Evolutionary conservation across 1,140 invertebrate species (phyloP), one percentile per base, ranked within the genome.

Genomic region (Meloidogyne chitwoodi): DNA sequence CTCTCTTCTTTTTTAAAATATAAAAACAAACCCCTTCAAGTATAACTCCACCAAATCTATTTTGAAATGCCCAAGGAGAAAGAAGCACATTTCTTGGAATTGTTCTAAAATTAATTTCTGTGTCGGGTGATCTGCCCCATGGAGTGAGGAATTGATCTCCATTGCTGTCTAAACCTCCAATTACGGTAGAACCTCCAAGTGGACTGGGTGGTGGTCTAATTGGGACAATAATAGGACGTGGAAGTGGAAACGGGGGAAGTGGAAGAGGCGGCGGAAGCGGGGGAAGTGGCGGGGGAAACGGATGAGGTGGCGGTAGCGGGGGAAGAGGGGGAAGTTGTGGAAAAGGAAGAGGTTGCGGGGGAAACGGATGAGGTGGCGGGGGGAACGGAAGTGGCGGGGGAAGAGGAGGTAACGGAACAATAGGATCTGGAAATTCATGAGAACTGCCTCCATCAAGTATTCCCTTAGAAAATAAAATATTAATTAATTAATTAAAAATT

Each of bases 21-120:
- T 12, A 8, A 12, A 41, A 48, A 48, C 44, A 4, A 4, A 48
- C 26, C 44, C 22, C 41, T 31, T 76, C 75, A 14, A 76, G 29
- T 19, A 48, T 44, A 41, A 76, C 61, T 16, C 71, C 75, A 8
- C 71, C 75, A 29, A 76, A 29, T 48, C 67, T 61, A 74, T 74
- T 70, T 26, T n/a, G 26, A 62, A 76, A 75, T 12, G 75, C 75
- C 29, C 66, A 76, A 26, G 75, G 75, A 24, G 68, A 29, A 5
- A 69, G 10, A 14, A 29, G 27, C 16, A 48, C 44, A 48, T 19
- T 48, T 48, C 44, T 48, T 19, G 44, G 44, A 16, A 48, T 16
- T 19, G 44, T 48, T 19, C 14, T 16, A 48, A 48, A 19, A 48
- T 48, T 48, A 4, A 48, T 16, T 48, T 48, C 44, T 19, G 44